A percentile compares a stretch with the other conserved stretches of the same genome.
Conservation (phyloP, 2,888 invertebrate genomes). For the Lochmaea capreae region DNA sequence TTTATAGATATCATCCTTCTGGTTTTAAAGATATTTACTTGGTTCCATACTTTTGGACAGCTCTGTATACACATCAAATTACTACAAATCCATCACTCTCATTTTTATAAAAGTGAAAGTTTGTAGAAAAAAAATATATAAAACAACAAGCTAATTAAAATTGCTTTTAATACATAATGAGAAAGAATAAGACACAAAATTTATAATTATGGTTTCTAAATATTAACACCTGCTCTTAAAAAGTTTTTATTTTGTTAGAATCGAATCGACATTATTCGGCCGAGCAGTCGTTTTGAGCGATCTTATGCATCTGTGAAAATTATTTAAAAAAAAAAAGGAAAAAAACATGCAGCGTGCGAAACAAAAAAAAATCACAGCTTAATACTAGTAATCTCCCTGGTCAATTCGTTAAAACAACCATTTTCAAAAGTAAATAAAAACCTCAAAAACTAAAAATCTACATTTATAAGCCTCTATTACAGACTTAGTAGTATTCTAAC, state of each 20-base stretch:
- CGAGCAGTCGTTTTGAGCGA: constrained; percentile 66
- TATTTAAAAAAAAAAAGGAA: constrained; percentile 56
- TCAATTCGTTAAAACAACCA: constrained; percentile 12
- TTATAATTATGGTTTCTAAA: neutral
- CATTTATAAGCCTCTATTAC: constrained; percentile 43
- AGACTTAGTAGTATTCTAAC: constrained; percentile 28
- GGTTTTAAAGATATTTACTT: no score
- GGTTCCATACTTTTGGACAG: no score
- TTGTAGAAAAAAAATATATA: constrained; percentile 22
- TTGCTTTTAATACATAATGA: constrained; percentile 21
- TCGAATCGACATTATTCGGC: constrained; percentile 58
- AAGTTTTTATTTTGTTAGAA: constrained; percentile 42
- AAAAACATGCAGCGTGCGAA: constrained; percentile 62
- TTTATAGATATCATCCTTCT: no score
- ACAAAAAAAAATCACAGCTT: constrained; percentile 49
- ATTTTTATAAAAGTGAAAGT: constrained; percentile 1
- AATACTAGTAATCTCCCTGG: constrained; percentile 47
- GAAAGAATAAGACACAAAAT: constrained; percentile 22
- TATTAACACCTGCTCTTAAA: constrained; percentile 27
- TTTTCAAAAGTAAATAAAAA: constrained; percentile 45
- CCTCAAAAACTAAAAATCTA: constrained; percentile 27
- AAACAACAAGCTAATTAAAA: constrained; percentile 30
- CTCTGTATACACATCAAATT: neutral
- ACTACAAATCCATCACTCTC: constrained; percentile 12
- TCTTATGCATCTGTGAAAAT: constrained; percentile 66